These are phyloP conservation scores for Mixornis gularis DNA, from an alignment of 2,113 vertebrate genomes.

Conservation along the genomic window DNA sequence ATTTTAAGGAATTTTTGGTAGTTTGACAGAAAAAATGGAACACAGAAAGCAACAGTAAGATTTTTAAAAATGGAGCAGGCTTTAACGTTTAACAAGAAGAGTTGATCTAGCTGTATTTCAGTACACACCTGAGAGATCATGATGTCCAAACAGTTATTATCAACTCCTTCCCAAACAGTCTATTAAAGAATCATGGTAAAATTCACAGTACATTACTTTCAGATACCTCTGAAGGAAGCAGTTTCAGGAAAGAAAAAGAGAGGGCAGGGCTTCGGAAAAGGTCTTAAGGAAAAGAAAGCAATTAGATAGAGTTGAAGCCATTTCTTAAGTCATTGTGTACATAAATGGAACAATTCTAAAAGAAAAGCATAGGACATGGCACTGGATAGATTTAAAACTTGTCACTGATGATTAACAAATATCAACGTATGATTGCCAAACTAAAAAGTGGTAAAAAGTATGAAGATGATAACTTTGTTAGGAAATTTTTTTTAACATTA, in stretches of 20 bases:
- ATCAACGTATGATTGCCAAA: not conserved
- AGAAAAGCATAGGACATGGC: not conserved
- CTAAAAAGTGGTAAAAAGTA: not conserved
- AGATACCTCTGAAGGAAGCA: not conserved
- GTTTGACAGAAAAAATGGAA: not conserved
- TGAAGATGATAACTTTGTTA: not conserved
- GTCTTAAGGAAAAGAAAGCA: not conserved
- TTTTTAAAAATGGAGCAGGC: rapidly evolving
- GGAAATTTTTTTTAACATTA: not conserved
- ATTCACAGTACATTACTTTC: not conserved
- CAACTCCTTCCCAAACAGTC: not conserved
- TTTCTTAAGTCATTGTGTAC: not conserved
- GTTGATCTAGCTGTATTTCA: not conserved
- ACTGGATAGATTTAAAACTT: not conserved
- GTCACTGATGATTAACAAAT: not conserved
- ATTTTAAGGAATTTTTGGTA: not conserved
- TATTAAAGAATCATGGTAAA: not conserved
- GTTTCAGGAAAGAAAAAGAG: not conserved
- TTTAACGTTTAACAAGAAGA: not conserved
- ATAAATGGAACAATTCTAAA: not conserved
- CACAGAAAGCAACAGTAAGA: not conserved
- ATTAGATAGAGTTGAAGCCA: not conserved
- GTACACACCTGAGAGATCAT: not conserved
- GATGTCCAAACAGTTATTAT: not conserved
- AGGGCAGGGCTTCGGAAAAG: not conserved